Evolutionary conservation across 2,888 invertebrate species (phyloP).

Genomic region (Baronia brevicornis): DNA sequence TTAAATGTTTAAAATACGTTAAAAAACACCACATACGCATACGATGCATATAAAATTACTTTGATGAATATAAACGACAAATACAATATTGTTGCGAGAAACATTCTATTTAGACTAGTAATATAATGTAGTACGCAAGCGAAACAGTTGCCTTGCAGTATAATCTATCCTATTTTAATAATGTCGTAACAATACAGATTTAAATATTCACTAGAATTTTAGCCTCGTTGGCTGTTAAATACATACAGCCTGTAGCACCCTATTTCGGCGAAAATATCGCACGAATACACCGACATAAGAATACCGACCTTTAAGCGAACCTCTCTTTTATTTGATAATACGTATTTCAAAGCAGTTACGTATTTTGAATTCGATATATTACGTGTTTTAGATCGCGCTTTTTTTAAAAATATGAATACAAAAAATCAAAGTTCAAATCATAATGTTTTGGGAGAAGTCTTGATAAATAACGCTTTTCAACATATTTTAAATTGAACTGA

Average conservation of each 20-base stretch:
- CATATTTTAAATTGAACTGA: no score
- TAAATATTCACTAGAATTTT: conserved; percentile 7
- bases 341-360: background rate
- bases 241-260: conserved; percentile 13
- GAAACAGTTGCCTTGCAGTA: conserved; percentile 1
- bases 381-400: no score
- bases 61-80: conserved; percentile 1
- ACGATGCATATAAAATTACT: background rate
- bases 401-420: no score
- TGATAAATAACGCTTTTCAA: no score
- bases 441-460: no score
- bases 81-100: background rate
- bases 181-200: conserved; percentile 2
- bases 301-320: conserved; percentile 1
- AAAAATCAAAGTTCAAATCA: no score
- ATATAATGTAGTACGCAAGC: conserved; percentile 10
- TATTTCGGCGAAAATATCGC: conserved; percentile 4
- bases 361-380: no score
- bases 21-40: no score
- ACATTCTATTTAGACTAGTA: no score
- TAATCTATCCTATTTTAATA: background rate
- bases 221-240: conserved; percentile 12
- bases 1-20: no score
- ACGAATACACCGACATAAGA: conserved; percentile 2
- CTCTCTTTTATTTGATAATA: background rate